Evolutionary conservation across 2,888 invertebrate species (phyloP).

Genomic region (Philaethria dido): DNA sequence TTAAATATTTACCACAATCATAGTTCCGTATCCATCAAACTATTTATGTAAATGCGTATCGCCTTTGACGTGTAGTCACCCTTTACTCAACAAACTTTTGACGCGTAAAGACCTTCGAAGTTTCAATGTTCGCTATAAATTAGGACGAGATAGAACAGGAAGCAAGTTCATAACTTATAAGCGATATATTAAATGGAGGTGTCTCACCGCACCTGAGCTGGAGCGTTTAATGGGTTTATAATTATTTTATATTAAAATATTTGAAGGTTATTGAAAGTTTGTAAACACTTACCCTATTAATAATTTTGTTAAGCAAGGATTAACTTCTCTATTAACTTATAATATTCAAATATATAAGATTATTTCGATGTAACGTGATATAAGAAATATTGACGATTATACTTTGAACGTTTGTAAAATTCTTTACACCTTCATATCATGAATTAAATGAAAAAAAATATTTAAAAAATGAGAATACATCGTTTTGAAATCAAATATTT

Average conservation of each 20-base stretch:
- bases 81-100: conserved; percentile 22
- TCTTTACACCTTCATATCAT: too few relatives aligned
- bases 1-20: neutral
- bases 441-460: too few relatives aligned
- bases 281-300: neutral
- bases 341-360: neutral
- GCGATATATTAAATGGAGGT: conserved; percentile 12
- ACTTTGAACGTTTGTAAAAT: neutral
- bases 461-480: too few relatives aligned
- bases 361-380: neutral
- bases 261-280: neutral
- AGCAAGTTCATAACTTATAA: conserved; percentile 20
- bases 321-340: neutral
- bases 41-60: conserved; percentile 15
- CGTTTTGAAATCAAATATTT: too few relatives aligned
- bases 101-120: conserved; percentile 21
- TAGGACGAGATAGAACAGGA: conserved; percentile 20
- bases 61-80: conserved; percentile 20
- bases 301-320: neutral
- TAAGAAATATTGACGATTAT: neutral
- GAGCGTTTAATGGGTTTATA: neutral
- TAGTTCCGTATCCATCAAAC: neutral
- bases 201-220: neutral
- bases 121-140: conserved; percentile 31
- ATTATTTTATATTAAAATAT: conserved; percentile 4